A percentile compares a stretch with the other conserved stretches of the same genome.
Evolutionary conservation across 2,113 vertebrate genomes (phyloP).

Genomic region (Hypanus sabinus): DNA sequence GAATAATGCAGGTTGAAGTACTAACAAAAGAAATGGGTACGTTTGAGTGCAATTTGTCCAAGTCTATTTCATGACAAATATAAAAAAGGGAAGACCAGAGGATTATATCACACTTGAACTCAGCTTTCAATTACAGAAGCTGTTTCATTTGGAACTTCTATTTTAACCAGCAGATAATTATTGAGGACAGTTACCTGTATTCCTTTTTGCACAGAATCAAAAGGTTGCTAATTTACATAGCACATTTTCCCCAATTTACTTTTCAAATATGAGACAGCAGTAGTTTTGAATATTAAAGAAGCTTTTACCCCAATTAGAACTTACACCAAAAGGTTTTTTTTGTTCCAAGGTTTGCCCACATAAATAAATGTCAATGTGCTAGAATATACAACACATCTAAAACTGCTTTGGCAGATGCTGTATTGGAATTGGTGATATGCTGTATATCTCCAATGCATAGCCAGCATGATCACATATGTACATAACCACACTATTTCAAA

Average conservation of each 20-base stretch:
- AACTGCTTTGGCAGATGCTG: background rate
- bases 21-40: no score
- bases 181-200: background rate
- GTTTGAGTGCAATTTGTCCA: background rate
- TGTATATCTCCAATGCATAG: background rate
- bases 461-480: background rate
- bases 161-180: background rate
- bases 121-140: background rate
- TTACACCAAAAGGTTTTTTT: background rate
- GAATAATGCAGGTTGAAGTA: no score
- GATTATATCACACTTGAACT: background rate
- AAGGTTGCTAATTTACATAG: background rate
- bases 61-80: background rate
- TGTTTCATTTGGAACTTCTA: no score
- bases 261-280: background rate
- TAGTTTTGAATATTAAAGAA: background rate
- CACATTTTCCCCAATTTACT: background rate
- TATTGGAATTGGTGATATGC: background rate
- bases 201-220: background rate
- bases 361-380: background rate
- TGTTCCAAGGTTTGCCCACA: background rate
- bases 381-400: background rate
- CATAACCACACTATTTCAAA: background rate
- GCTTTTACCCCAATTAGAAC: background rate
- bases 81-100: background rate